Percentiles rank a stretch among this genome's conserved stretches.
phyloP scores from a whole-genome alignment of 2,797 vertebrate species.

The Epinephelus coioides region DNA sequence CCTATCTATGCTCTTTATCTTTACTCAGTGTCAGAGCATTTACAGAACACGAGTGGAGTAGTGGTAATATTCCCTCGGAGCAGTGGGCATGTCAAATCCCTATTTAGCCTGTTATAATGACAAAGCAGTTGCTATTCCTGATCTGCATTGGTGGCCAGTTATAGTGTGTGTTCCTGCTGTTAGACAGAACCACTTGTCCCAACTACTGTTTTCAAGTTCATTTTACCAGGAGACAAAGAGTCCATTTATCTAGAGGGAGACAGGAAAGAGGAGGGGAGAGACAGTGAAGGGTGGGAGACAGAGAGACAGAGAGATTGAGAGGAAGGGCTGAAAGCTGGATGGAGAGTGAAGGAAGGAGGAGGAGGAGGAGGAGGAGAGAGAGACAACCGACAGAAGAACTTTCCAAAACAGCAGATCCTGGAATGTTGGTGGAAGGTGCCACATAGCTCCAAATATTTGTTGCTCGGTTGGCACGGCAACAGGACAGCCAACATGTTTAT shows the following conservation, averaged over 20 bases:
- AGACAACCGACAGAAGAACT: constrained; percentile 77
- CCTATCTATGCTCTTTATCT: neutral
- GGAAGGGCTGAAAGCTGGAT: neutral
- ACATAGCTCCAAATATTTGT: constrained; percentile 95
- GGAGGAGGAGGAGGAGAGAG: neutral
- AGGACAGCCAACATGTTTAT: constrained; percentile 83
- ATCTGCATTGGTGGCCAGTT: constrained; percentile 36
- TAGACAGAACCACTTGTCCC: constrained; percentile 65
- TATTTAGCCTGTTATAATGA: constrained; percentile 20
- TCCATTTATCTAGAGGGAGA: constrained; percentile 77
- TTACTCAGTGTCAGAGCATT: neutral
- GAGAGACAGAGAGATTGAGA: constrained; percentile 14
- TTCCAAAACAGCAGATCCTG: constrained; percentile 92
- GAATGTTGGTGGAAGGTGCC: constrained; percentile 93
- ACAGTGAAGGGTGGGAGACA: constrained; percentile 43
- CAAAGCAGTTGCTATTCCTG: constrained; percentile 39
- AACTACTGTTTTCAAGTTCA: constrained; percentile 83
- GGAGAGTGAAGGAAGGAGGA: neutral
- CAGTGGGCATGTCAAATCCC: neutral
- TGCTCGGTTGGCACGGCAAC: constrained; percentile 90
- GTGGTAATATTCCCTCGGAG: neutral
- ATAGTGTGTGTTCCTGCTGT: constrained; percentile 54
- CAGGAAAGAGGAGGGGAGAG: constrained; percentile 41
- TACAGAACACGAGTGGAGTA: neutral
- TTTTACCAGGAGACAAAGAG: constrained; percentile 82